Base-by-base conservation (phyloP, 2,888 invertebrate genomes). In the Campopleginae sp. region DNA sequence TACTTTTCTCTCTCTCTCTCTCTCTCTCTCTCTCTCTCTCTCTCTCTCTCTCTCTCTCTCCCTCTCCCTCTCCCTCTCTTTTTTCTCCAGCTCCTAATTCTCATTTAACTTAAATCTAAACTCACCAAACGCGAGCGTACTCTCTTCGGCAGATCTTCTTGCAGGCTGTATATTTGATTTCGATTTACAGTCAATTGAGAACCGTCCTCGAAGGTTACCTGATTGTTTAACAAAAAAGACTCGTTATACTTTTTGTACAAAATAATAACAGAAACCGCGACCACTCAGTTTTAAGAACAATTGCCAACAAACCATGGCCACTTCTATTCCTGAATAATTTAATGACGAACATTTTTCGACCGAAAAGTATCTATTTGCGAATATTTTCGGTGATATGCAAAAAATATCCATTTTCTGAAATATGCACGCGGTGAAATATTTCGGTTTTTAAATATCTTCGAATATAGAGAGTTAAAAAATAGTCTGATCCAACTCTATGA, bases 131-230 rank as follows among this genome's bases (percentile, higher is more conserved):
- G 94, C 81, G 93, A 92, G 88, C 94, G 93, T 76, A 96, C 94
- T 92, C 94, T 94, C 91, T 95, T 95, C 75, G 96, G 96, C 88
- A 96, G 91, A 78, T 94, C 94, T 91, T 96, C 95, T 70, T 94
- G 93, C 58, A 94, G 91, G 85, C 94, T 93, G 92, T 95, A 96
- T 63, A 96, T 94, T 86, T 95, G 94, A 76, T 95, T 94, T 71
- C 95, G 93, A 78, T 94, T 94, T 84, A 95, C 91, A 65, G 92
- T 94, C 77, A 94, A 90, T 74, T 93, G 93, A 42, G 95, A 94
- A 10, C 94, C 93, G 87, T 95, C 95, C 85, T 95, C 95, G 84
- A 95, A 95, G 76, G 91, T 89, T 12, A 95, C 94, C 95, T 95
- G 88, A 17, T 90, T 42, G 17, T 44, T 5, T 12, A 89, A 83